These are phyloP conservation scores for Balearica regulorum DNA, from an alignment of 2,797 vertebrate species.

Conservation along the genomic window DNA sequence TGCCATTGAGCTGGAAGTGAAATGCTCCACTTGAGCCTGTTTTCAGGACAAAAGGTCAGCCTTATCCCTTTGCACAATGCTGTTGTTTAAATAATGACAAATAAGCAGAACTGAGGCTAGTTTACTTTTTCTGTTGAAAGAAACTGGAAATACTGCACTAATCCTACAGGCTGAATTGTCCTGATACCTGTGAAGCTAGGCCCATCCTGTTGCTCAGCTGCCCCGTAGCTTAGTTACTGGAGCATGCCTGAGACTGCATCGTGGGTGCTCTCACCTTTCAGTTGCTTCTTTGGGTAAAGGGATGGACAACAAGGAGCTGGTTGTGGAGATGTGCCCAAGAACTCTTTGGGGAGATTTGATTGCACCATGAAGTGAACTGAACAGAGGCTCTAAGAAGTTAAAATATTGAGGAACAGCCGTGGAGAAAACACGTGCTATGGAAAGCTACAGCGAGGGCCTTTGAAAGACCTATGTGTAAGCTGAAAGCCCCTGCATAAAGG, in stretches of 20 bases:
- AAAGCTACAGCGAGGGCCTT: not conserved
- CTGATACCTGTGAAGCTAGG: not conserved
- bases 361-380: not conserved
- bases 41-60: not conserved
- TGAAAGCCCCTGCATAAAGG: not conserved
- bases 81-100: not conserved
- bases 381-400: not conserved
- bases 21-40: not conserved
- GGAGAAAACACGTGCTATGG: not conserved
- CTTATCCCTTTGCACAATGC: not conserved
- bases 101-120: not conserved
- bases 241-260: accelerated
- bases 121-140: not conserved
- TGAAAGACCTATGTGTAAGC: not conserved
- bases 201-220: not conserved
- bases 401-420: not conserved
- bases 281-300: not conserved
- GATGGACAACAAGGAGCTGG: not conserved
- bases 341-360: not conserved
- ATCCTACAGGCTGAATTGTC: not conserved
- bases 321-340: not conserved
- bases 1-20: not conserved
- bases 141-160: not conserved
- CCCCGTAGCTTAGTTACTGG: not conserved
- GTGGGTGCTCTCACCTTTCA: not conserved